Percentiles rank a stretch among this genome's conserved stretches.
phyloP scores from a whole-genome alignment of 2,797 vertebrate species.

The Centropyge bicolor region DNA sequence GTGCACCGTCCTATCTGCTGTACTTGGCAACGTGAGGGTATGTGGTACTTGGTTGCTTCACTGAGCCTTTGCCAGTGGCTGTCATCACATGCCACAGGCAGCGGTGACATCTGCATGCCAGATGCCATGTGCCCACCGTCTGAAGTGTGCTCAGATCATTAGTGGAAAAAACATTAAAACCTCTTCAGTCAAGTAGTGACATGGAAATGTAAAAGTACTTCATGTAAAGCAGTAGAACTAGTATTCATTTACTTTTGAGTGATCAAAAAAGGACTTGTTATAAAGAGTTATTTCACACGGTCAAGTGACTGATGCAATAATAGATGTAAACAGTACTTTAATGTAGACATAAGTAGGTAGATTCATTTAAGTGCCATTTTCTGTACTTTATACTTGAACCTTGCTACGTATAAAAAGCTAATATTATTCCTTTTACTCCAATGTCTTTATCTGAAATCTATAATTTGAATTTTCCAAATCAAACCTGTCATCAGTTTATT shows the following conservation, averaged over 20 bases:
- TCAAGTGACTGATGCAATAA: constrained; percentile 2
- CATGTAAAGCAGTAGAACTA: constrained; percentile 22
- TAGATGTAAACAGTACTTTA: background rate
- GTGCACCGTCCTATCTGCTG: constrained; percentile 55
- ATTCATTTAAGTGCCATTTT: background rate
- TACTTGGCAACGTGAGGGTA: constrained; percentile 56
- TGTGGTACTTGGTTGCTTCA: constrained; percentile 66
- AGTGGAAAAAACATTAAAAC: constrained; percentile 59
- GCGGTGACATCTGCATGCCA: constrained; percentile 80
- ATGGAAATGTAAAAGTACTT: constrained; percentile 16
- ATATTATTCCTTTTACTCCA: background rate
- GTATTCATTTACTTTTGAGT: background rate
- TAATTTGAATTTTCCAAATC: background rate
- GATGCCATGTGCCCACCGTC: constrained; percentile 72
- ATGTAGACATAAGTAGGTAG: background rate
- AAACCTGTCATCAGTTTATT: background rate
- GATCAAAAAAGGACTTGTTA: background rate
- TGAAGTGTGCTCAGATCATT: constrained; percentile 57
- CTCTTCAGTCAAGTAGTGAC: constrained; percentile 32
- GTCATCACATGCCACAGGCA: constrained; percentile 71
- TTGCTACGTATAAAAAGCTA: background rate
- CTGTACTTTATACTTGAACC: background rate
- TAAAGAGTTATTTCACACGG: background rate
- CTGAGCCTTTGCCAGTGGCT: constrained; percentile 69
- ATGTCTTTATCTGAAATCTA: background rate